Percentiles rank a stretch among this genome's conserved stretches.
phyloP scores from a whole-genome alignment of 2,113 vertebrate genomes.

The Pachypanchax playfairii region DNA sequence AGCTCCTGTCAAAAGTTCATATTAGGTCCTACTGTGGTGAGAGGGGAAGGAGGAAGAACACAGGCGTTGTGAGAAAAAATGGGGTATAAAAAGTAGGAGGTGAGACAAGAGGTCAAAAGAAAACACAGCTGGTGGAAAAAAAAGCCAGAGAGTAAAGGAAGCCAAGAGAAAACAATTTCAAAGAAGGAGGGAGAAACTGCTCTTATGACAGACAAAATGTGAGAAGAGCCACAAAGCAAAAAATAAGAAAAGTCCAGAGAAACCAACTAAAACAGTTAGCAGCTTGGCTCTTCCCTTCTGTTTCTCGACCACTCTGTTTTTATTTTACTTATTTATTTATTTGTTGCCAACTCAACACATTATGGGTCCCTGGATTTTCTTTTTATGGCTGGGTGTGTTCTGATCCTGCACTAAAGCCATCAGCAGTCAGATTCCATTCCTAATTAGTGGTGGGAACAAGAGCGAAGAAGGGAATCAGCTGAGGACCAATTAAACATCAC shows the following conservation, averaged over 20 bases:
- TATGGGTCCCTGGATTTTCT: constrained; percentile 70
- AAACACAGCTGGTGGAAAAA: constrained; percentile 16
- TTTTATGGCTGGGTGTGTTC: constrained; percentile 73
- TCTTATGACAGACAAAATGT: constrained; percentile 52
- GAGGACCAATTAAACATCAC: constrained; percentile 67
- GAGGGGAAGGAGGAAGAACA: constrained; percentile 14
- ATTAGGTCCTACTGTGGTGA: constrained; percentile 57
- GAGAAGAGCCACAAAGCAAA: constrained; percentile 32
- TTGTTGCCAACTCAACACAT: constrained; percentile 55
- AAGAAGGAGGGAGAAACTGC: constrained; percentile 16
- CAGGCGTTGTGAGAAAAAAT: background rate
- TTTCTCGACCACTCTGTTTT: constrained; percentile 52
- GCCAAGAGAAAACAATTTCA: constrained; percentile 42
- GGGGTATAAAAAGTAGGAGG: constrained; percentile 14
- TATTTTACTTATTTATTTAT: too few species aligned
- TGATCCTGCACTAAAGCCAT: constrained; percentile 63
- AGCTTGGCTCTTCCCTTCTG: constrained; percentile 20
- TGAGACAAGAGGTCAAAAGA: constrained; percentile 19
- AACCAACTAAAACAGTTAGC: constrained; percentile 44
- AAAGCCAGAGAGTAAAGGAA: constrained; percentile 18
- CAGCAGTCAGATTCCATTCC: constrained; percentile 61
- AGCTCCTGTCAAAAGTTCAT: constrained; percentile 73
- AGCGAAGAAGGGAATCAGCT: constrained; percentile 56
- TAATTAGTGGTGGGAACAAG: constrained; percentile 73
- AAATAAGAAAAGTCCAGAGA: constrained; percentile 54